Base-by-base conservation (phyloP, 2,797 vertebrate genomes). In the Decapterus maruadsi region DNA sequence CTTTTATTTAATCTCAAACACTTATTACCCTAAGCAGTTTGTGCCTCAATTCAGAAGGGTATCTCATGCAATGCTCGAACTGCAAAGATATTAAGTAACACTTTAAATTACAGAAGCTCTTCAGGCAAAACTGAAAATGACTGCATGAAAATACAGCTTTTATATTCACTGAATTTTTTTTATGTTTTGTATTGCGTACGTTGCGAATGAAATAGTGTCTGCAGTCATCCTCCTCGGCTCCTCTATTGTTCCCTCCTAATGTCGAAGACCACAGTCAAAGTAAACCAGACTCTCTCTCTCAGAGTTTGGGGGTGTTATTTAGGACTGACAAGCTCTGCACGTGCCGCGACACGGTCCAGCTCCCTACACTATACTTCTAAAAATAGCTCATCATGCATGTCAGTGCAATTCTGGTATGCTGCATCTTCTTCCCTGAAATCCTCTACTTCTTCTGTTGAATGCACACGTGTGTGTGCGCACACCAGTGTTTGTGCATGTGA, bases 301-400 rank as follows among this genome's bases (percentile, higher is more conserved):
- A 57, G 22, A 80, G 64, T 82, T 86, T 70, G 51, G 65, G 55
- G 59, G 20, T 53, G 42, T 72, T 64, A 53, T 42, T 72, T 65
- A 57, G 59, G 43, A 59, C 60, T 31, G 14, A 61, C 64, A 74
- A 51, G 22, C 51, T 80, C n/a, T 36, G 82, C 75, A 81, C 58
- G 53, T 76, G 79, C 76, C 67, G 69, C 51, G 40, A 75, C 84
- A 76, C 57, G 57, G 82, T 66, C 76, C 81, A 81, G 64, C 58
- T 78, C 55, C 73, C 72, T 67, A 58, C 78, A 61, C 80, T 70
- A 66, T 62, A 46, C 56, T 68, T 71, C 82, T 85, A 89, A 84
- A 87, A 88, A 89, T 89, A 87, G 82, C 63, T 53, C 26, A 4
- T 14, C 78, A 74, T 78, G 80, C 79, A 71, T 68, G 71, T 56